A percentile compares a stretch with the other conserved stretches of the same genome.
phyloP scores from a whole-genome alignment of 2,113 vertebrate species.

The Stegastes partitus region DNA sequence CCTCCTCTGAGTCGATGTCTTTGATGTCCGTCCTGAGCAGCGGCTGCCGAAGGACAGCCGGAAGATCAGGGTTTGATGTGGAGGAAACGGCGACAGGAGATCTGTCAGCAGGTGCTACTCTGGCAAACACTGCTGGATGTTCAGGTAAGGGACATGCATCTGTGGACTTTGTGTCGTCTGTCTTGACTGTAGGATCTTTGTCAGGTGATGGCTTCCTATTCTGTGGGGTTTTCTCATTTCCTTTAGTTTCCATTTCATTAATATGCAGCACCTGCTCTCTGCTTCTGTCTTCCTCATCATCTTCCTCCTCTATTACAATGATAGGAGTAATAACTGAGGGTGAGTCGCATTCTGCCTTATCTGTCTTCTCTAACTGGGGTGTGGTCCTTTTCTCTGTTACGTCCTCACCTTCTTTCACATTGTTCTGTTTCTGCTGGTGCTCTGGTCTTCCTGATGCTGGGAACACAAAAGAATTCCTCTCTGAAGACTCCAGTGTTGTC shows the following conservation, averaged over 20 bases:
- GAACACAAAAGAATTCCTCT: conserved; percentile 49
- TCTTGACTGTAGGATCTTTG: not conserved
- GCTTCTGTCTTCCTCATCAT: conserved; percentile 51
- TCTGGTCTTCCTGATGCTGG: conserved; percentile 50
- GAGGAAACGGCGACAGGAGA: conserved; percentile 32
- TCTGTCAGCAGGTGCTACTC: conserved; percentile 68
- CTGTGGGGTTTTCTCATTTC: conserved; percentile 6
- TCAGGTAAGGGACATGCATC: conserved; percentile 48
- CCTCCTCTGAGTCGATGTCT: conserved; percentile 93
- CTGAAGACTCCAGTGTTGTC: conserved; percentile 67
- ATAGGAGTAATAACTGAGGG: conserved; percentile 62
- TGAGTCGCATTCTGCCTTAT: conserved; percentile 33
- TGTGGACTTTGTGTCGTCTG: conserved; percentile 19
- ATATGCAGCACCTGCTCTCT: conserved; percentile 26
- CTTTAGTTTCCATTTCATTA: conserved; percentile 26
- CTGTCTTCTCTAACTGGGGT: conserved; percentile 16
- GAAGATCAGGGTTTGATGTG: conserved; percentile 41
- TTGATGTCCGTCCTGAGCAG: conserved; percentile 85
- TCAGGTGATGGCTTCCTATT: conserved; percentile 41
- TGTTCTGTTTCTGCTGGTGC: conserved; percentile 46
- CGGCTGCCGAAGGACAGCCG: conserved; percentile 53
- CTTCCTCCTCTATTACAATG: conserved; percentile 67
- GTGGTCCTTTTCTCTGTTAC: conserved; percentile 64
- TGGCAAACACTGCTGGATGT: conserved; percentile 84
- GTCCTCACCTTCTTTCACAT: conserved; percentile 20